A percentile compares a stretch with the other conserved stretches of the same genome.
phyloP scores from a whole-genome alignment of 2,888 invertebrate species.

The Lithophane semibrunnea region DNA sequence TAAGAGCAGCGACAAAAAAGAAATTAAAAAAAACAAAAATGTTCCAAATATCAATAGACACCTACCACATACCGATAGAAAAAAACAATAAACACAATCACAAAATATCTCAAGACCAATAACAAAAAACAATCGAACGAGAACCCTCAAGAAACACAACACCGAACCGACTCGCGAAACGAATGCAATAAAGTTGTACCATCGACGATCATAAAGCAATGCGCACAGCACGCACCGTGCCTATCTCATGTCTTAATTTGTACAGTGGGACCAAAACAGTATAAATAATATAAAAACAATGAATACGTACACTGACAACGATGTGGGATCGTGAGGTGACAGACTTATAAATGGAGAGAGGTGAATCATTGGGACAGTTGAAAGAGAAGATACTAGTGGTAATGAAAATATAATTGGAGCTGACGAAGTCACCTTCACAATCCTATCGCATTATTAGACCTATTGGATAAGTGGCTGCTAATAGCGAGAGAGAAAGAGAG shows the following conservation, averaged over 20 bases:
- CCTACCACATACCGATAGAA: not conserved
- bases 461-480: no score
- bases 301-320: slow-evolving; percentile 74
- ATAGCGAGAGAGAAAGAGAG: no score
- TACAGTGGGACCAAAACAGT: slow-evolving; percentile 75
- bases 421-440: not conserved
- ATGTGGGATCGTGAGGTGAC: slow-evolving; percentile 71
- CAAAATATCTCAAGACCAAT: slow-evolving; percentile 27
- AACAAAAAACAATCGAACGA: slow-evolving; percentile 41
- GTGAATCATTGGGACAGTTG: not conserved
- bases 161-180: slow-evolving; percentile 53
- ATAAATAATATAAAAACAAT: slow-evolving; percentile 88
- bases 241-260: slow-evolving; percentile 86
- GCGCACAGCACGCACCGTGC: slow-evolving; percentile 71
- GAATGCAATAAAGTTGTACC: slow-evolving; percentile 64
- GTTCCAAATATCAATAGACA: not conserved
- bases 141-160: slow-evolving; percentile 45
- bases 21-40: not conserved
- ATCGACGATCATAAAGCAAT: slow-evolving; percentile 65
- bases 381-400: not conserved
- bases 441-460: not conserved
- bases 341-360: slow-evolving; percentile 50
- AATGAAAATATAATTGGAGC: not conserved
- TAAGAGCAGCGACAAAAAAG: no score
- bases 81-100: slow-evolving; percentile 36